Conservation (phyloP, 2,888 invertebrate species). For the Pristionchus maxplancki region DNA sequence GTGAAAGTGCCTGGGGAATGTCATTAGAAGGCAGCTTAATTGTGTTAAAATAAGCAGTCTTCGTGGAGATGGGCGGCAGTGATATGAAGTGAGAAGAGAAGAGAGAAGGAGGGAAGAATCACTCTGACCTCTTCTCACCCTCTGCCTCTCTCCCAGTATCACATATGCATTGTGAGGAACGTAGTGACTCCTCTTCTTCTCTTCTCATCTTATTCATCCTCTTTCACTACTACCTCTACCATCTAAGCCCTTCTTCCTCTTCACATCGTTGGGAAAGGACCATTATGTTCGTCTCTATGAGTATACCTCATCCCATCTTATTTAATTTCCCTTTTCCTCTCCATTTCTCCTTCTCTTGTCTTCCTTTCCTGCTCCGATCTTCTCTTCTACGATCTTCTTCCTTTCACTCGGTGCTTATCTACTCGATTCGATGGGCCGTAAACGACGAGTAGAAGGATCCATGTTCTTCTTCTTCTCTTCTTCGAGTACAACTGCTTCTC, state of each 20-base stretch:
- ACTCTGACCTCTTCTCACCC: slow-evolving; percentile 37
- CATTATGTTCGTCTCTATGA: slow-evolving; percentile 42
- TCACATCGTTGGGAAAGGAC: slow-evolving; percentile 11
- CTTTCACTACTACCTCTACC: slow-evolving; percentile 40
- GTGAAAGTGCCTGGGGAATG: slow-evolving; percentile 41
- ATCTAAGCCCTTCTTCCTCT: slow-evolving; percentile 28
- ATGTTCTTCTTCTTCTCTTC: neutral
- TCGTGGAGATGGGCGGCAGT: neutral
- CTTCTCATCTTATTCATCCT: slow-evolving; percentile 33
- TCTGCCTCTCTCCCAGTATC: neutral
- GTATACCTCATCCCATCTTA: slow-evolving; percentile 47
- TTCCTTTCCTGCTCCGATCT: neutral
- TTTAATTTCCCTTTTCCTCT: slow-evolving; percentile 26
- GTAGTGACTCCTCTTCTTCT: slow-evolving; percentile 24
- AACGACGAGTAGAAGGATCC: slow-evolving; percentile 13
- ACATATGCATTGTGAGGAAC: slow-evolving; percentile 47
- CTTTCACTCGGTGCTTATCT: neutral
- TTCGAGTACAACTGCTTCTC: neutral
- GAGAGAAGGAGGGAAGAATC: neutral
- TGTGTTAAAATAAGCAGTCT: slow-evolving; percentile 45
- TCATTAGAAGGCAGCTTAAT: slow-evolving; percentile 46
- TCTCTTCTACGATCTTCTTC: neutral
- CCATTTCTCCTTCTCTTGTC: neutral
- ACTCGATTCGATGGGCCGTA: slow-evolving; percentile 36
- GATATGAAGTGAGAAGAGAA: slow-evolving; percentile 40